Evolutionary conservation across 2,797 vertebrate species (phyloP), one percentile per base, ranked within the genome.

Genomic region (Hapalemur alaotrensis): DNA sequence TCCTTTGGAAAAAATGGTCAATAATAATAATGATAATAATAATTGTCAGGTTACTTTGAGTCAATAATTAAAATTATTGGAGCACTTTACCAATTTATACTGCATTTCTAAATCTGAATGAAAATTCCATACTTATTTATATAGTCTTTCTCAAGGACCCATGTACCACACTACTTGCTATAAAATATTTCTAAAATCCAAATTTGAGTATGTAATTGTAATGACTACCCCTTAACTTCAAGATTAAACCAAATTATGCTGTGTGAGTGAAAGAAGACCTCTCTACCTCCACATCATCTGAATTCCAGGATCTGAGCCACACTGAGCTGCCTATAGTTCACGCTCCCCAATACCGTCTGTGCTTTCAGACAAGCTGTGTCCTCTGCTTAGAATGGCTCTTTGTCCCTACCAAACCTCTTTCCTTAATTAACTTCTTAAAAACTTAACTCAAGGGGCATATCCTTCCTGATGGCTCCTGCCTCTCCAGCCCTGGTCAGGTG

Each of bases 81-180:
- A 81, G 10, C 14, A 30, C n/a, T 95, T 87, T 88, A 25, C 48
- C 32, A 52, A 17, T 93, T 93, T 88, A 59, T 78, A 22, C 43
- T 84, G 35, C 41, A 48, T 84, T 96, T 76, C n/a, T 75, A 91
- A 82, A 43, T 92, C 46, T 35, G 41, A 95, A 59, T 88, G 96
- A 88, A 87, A 85, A 93, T 85, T 70, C 6, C 32, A 17, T 78
- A 3, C 32, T 22, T 57, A 13, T 91, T 41, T 87, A 8, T 32
- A 30, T 72, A 15, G n/a, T 54, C 59, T 84, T 95, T 94, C 48
- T 93, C 46, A 87, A 50, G 59, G 48, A 12, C 28, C 75, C 72
- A 2, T 92, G 91, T 88, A 63, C 48, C 54, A 63, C 0, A 57
- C 41, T 93, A 6, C 63, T 79, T 84, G 12, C 65, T 78, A 48